Base-by-base conservation (phyloP, 1,140 invertebrate species). In the Stegodyphus dumicola region DNA sequence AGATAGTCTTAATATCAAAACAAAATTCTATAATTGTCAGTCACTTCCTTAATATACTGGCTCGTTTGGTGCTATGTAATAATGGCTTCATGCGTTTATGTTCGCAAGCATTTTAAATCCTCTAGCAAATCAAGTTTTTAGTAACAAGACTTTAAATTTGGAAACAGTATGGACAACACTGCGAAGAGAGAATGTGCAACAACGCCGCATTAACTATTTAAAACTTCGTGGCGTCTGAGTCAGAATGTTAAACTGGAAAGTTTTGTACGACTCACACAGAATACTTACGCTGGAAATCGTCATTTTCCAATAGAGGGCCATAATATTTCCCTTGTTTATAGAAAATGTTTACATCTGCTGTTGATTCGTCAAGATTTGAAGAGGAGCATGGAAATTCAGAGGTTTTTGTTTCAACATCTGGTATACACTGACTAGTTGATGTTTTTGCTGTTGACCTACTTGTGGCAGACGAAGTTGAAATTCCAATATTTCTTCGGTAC, bases 381-480 rank as follows among this genome's bases (percentile, higher is more conserved):
- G 80, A 74, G 9, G 80, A 83, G 6, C 70, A 71, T 11, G 17
- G 80, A 33, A 66, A 66, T 66, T 85, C 81, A 60, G 64, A 53
- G 17, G 77, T 48, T 70, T 60, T 85, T 17, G 65, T 13, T 88
- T 89, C 71, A 3, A 79, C 83, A 6, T 90, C 89, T 78, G 90
- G 93, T 91, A 93, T 93, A 89, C 97, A 98, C 10, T 96, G 95
- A 91, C 96, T 97, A 49, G 96, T 96, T 88, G 95, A 95, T 11
- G 96, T 97, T 91, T 98, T 98, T 56, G 95, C 96, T 6, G 97
- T 98, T 65, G 96, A 98, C 77, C 96, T 92, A 11, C 96, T 97
- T 2, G 97, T 98, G 2, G 97, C 98, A 83, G 95, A 97, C 1
- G 96, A 97, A 0, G 96, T 97, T 17, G 97, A 98, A 86, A 98